phyloP scores from a whole-genome alignment of 1,140 invertebrate genomes.

The Tachypleus tridentatus region DNA sequence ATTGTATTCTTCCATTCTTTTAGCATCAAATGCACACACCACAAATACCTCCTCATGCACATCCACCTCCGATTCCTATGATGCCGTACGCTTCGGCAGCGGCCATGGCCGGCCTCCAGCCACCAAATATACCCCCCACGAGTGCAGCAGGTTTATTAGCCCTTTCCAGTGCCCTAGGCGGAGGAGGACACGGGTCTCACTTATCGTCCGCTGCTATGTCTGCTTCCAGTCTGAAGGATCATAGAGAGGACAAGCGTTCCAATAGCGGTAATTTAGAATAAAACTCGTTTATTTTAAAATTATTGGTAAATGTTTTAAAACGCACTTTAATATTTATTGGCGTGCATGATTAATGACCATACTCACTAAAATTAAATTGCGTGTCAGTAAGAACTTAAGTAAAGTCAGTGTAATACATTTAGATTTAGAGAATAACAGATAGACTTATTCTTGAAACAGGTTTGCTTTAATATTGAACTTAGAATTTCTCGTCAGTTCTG shows the following conservation, averaged over 20 bases:
- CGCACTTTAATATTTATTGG: neutral
- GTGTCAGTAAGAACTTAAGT: neutral
- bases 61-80: slow-evolving; percentile 54
- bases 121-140: slow-evolving; percentile 25
- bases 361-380: neutral
- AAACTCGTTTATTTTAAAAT: neutral
- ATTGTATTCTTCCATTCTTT: slow-evolving; percentile 14
- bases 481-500: too few relatives aligned
- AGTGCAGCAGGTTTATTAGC: slow-evolving; percentile 33
- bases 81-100: slow-evolving; percentile 43
- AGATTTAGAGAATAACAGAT: slow-evolving; percentile 1
- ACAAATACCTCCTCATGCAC: slow-evolving; percentile 60
- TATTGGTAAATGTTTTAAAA: neutral
- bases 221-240: slow-evolving; percentile 17
- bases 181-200: slow-evolving; percentile 17
- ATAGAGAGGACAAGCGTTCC: slow-evolving; percentile 23
- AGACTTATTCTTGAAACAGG: too few relatives aligned
- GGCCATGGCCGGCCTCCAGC: slow-evolving; percentile 24
- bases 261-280: slow-evolving; percentile 14
- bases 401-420: neutral
- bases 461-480: too few relatives aligned
- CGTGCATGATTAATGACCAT: neutral
- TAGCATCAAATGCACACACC: slow-evolving; percentile 83
- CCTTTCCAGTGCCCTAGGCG: slow-evolving; percentile 25
- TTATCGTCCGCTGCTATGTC: slow-evolving; percentile 15